Base-by-base conservation (phyloP, 2,797 vertebrate species). In the Microcaecilia unicolor region DNA sequence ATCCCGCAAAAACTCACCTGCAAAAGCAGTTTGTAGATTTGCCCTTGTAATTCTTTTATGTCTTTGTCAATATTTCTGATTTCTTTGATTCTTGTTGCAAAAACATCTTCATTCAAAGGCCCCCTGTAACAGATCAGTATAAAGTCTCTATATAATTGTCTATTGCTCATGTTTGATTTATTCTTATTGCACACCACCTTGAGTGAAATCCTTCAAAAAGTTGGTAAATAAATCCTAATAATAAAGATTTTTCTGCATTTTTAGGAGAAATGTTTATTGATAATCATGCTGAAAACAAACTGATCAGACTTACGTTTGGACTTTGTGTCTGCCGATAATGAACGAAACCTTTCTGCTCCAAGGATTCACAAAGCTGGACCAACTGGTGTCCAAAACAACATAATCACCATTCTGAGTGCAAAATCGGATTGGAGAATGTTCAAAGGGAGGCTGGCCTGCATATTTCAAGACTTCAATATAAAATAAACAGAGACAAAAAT, bases 31-130 rank as follows among this genome's bases (percentile, higher is more conserved):
- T 80, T 93, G 60, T 93, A 85, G 51, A 94, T 94, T 61, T 92
- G 86, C 36, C 81, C 81, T 74, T 95, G 91, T 19, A 96, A 68
- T 61, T 90, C 88, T 70, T 72, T 81, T 16, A 91, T 78, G 25
- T 90, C 88, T 41, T 88, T 83, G 41, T 83, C 56, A 33, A 73
- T 59, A 15, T 31, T 55, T 15, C 47, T 64, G 3, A 10, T 56
- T 11, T 70, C 76, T 48, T 76, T 83, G 15, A 44, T 71, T 41
- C 35, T 62, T 30, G 78, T 56, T 28, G 83, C 85, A 72, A 96
- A 94, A 27, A 95, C 87, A 42, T 97, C 90, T 70, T 93, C 89
- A 22, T 92, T 97, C 46, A 93, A 58, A 10, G 92, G 91, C 51
- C 83, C 85, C 70, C 93, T 95, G 48, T 10, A 55, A 47, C 60